A percentile compares a stretch with the other conserved stretches of the same genome.
phyloP scores from a whole-genome alignment of 1,140 invertebrate species.

The Yoshiicerus persimilis region DNA sequence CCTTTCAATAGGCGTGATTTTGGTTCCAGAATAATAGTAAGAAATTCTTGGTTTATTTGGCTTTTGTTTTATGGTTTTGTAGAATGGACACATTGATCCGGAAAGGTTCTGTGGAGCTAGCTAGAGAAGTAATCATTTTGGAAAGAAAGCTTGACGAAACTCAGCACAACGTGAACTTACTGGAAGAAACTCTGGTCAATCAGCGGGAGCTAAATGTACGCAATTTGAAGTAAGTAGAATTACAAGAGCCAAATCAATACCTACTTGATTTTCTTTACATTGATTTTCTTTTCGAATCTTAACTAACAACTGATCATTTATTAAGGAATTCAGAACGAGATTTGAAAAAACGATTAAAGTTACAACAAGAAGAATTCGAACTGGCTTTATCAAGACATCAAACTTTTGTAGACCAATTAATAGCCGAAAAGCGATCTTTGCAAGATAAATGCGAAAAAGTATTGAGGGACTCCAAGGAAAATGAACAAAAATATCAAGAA shows the following conservation, averaged over 20 bases:
- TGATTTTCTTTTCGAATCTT: neutral
- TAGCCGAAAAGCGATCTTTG: conserved; percentile 66
- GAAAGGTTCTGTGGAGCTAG: conserved; percentile 44
- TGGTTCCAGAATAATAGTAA: no score
- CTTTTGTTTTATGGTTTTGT: neutral
- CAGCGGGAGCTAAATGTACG: conserved; percentile 55
- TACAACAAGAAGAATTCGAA: conserved; percentile 68
- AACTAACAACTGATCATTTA: no score
- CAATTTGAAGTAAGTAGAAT: conserved; percentile 51
- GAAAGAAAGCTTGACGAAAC: conserved; percentile 56
- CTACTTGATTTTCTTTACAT: neutral
- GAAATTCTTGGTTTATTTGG: neutral
- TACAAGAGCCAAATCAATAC: neutral
- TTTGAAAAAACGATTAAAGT: conserved; percentile 54
- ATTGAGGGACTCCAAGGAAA: conserved; percentile 57
- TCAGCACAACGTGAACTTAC: conserved; percentile 52
- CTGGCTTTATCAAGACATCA: conserved; percentile 65
- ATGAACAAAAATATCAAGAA: conserved; percentile 59
- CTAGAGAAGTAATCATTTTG: conserved; percentile 41
- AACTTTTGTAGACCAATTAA: conserved; percentile 69
- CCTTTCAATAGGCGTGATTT: no score
- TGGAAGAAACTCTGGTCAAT: conserved; percentile 55
- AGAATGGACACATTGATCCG: conserved; percentile 46
- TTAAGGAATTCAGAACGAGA: conserved; percentile 53
- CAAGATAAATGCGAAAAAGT: conserved; percentile 67